Evolutionary conservation across 2,888 invertebrate species (phyloP).

Genomic region (Xanthorhoe spadicearia): DNA sequence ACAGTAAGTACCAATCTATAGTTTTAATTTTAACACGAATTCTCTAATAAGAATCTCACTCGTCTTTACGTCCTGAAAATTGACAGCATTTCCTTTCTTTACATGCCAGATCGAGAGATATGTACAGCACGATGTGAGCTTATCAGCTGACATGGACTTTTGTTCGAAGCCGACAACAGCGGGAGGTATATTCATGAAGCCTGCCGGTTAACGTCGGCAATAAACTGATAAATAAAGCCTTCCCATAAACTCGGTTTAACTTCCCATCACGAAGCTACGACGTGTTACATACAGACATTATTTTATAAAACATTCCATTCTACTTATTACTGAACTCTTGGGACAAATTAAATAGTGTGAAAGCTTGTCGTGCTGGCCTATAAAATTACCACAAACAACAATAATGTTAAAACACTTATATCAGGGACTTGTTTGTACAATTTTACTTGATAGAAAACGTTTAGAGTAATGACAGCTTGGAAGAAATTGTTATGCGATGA

Average conservation of each 20-base stretch:
- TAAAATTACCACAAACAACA: slow-evolving; percentile 46
- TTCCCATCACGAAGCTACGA: background rate
- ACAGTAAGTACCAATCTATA: background rate
- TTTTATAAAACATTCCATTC: slow-evolving; percentile 3
- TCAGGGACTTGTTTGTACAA: slow-evolving; percentile 68
- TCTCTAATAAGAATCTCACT: slow-evolving; percentile 62
- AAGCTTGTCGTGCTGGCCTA: slow-evolving; percentile 37
- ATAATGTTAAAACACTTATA: slow-evolving; percentile 60
- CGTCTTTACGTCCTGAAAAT: slow-evolving; percentile 65
- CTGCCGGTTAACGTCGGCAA: slow-evolving; percentile 37
- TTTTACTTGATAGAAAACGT: slow-evolving; percentile 72
- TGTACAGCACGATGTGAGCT: slow-evolving; percentile 40
- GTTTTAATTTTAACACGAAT: background rate
- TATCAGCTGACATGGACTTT: slow-evolving; percentile 58
- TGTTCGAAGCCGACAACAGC: slow-evolving; percentile 52
- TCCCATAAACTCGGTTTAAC: slow-evolving; percentile 1
- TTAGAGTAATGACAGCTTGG: slow-evolving; percentile 77
- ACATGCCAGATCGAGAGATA: slow-evolving; percentile 51
- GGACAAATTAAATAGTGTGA: slow-evolving; percentile 41
- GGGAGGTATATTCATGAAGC: slow-evolving; percentile 47
- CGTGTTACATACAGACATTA: background rate
- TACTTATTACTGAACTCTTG: background rate
- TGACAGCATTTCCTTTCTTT: slow-evolving; percentile 56
- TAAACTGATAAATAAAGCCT: slow-evolving; percentile 40
- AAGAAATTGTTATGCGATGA: slow-evolving; percentile 64